Evolutionary conservation across 2,113 vertebrate genomes (phyloP).

Genomic region (Tympanuchus pallidicinctus): DNA sequence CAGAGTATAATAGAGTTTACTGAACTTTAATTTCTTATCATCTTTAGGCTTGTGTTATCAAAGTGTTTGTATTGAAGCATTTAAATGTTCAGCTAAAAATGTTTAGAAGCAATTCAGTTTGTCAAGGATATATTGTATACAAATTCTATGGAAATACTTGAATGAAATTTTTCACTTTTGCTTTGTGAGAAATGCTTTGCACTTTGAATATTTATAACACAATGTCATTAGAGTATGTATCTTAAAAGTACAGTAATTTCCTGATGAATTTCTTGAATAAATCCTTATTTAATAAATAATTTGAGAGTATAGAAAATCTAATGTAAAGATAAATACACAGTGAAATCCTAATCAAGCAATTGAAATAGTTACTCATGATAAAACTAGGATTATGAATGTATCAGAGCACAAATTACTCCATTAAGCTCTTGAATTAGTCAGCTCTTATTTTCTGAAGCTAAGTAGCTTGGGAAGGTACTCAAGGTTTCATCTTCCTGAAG

Average conservation of each 20-base stretch:
- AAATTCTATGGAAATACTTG: not conserved
- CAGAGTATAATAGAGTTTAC: not conserved
- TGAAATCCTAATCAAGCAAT: not conserved
- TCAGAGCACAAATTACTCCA: not conserved
- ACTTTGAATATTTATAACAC: not conserved
- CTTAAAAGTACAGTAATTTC: not conserved
- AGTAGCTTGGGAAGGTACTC: not conserved
- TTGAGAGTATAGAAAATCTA: not conserved
- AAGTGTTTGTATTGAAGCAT: not conserved
- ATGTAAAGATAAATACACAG: not conserved
- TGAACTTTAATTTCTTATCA: not conserved
- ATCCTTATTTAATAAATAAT: not conserved
- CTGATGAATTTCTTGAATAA: not conserved
- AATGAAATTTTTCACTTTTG: not conserved
- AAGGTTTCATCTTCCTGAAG: conserved; percentile 16
- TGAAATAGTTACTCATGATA: not conserved
- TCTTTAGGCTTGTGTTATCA: not conserved
- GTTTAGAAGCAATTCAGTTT: not conserved
- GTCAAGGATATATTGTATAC: not conserved
- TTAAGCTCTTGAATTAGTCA: not conserved
- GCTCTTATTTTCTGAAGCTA: not conserved
- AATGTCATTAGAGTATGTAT: not conserved
- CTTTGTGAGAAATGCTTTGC: not conserved
- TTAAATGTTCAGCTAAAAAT: not conserved
- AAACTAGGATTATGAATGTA: not conserved